These are phyloP conservation scores for Syngnathoides biaculeatus DNA, from an alignment of 2,113 vertebrate genomes.

Conservation along the genomic window DNA sequence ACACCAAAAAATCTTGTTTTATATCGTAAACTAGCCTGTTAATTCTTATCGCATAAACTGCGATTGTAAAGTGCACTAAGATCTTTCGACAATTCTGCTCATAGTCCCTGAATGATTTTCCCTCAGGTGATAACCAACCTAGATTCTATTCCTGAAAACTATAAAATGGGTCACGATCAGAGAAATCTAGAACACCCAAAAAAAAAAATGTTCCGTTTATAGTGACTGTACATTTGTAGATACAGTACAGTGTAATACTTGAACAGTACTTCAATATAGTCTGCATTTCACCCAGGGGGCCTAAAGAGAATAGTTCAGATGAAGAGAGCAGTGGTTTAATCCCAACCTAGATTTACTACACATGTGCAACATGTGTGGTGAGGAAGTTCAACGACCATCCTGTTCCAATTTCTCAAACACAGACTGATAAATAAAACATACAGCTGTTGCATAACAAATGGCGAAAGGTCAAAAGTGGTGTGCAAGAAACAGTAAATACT, in stretches of 20 bases:
- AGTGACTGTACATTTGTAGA: conserved; percentile 13
- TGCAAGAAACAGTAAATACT: not conserved
- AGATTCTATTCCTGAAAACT: conserved; percentile 68
- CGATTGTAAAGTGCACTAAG: not conserved
- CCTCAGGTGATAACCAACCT: conserved; percentile 53
- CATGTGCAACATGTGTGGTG: conserved; percentile 26
- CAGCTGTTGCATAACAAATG: conserved; percentile 7
- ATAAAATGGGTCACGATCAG: conserved; percentile 66
- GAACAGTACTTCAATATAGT: not conserved
- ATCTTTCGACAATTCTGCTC: conserved; percentile 3
- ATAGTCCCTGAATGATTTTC: conserved; percentile 16
- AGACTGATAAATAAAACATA: conserved; percentile 13
- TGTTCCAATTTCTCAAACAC: not conserved
- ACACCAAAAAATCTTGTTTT: not conserved
- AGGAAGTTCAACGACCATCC: conserved; percentile 10
- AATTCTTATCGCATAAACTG: not conserved
- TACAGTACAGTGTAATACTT: not conserved
- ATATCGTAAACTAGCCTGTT: not conserved
- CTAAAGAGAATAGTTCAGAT: not conserved
- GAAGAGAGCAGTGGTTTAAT: not conserved
- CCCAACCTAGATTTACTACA: not conserved
- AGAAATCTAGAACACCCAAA: conserved; percentile 25
- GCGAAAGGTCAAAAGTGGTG: not conserved
- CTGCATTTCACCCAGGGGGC: not conserved
- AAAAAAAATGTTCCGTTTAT: conserved; percentile 20